Conservation (phyloP, 2,113 vertebrate genomes). For the Aptenodytes patagonicus region DNA sequence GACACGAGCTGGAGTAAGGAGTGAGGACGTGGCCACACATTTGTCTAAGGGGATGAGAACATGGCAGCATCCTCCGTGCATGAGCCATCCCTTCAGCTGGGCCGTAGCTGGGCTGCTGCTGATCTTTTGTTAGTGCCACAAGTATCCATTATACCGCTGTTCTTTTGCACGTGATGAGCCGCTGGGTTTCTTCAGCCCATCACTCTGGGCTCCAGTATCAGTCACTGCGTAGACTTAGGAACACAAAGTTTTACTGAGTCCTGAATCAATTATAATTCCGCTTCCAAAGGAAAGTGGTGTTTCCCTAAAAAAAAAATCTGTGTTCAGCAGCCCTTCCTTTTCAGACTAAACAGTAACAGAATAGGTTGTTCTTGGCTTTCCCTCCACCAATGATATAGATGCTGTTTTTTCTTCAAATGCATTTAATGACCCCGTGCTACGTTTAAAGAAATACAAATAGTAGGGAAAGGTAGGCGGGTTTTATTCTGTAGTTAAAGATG, state of each 20-base stretch:
- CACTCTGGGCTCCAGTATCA: neutral
- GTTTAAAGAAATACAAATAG: neutral
- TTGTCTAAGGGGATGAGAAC: neutral
- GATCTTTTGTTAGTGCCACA: neutral
- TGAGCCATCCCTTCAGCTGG: neutral
- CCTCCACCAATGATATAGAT: neutral
- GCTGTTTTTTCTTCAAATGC: neutral
- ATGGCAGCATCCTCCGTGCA: accelerated
- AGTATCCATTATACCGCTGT: neutral
- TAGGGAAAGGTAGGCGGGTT: neutral
- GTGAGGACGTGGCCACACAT: accelerated
- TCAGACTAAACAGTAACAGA: neutral
- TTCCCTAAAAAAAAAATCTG: neutral
- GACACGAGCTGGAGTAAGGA: too few relatives aligned
- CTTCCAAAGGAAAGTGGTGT: neutral
- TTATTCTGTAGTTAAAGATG: neutral
- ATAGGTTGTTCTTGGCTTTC: neutral
- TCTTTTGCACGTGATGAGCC: accelerated
- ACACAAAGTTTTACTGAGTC: neutral
- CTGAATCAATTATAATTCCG: neutral
- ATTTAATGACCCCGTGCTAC: neutral
- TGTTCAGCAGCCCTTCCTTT: neutral
- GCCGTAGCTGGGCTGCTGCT: accelerated
- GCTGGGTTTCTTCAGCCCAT: neutral
- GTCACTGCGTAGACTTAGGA: neutral